Conservation (phyloP, 2,113 vertebrate species). For the Mixornis gularis region DNA sequence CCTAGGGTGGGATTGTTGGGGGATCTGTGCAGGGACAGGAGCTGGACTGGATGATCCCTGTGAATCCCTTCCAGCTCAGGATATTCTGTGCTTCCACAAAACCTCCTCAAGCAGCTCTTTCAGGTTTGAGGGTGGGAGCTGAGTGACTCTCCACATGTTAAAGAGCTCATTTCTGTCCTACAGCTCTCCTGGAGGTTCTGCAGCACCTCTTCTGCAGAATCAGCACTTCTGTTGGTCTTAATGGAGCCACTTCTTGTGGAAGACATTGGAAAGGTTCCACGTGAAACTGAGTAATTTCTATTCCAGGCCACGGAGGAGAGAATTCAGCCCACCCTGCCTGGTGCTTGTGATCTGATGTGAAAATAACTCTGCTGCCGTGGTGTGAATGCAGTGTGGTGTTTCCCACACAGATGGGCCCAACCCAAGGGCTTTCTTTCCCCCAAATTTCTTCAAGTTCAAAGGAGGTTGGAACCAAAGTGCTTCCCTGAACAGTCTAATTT, state of each 20-base stretch:
- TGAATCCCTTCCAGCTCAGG: not conserved
- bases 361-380: not conserved
- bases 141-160: not conserved
- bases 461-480: not conserved
- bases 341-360: not conserved
- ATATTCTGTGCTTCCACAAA: not conserved
- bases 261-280: not conserved
- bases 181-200: not conserved
- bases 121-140: not conserved
- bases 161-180: not conserved
- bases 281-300: not conserved
- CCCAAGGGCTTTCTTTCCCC: not conserved
- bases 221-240: not conserved
- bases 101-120: not conserved
- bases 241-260: not conserved
- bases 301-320: not conserved
- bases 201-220: not conserved
- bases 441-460: not conserved
- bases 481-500: not conserved
- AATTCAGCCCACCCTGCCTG: not conserved
- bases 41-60: not conserved
- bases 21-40: rapidly evolving
- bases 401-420: not conserved
- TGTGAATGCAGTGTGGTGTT: not conserved
- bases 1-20: not conserved